Evolutionary conservation across 2,888 invertebrate genomes (phyloP), one percentile per base, ranked within the genome.

Genomic region (Drosophila affinis): DNA sequence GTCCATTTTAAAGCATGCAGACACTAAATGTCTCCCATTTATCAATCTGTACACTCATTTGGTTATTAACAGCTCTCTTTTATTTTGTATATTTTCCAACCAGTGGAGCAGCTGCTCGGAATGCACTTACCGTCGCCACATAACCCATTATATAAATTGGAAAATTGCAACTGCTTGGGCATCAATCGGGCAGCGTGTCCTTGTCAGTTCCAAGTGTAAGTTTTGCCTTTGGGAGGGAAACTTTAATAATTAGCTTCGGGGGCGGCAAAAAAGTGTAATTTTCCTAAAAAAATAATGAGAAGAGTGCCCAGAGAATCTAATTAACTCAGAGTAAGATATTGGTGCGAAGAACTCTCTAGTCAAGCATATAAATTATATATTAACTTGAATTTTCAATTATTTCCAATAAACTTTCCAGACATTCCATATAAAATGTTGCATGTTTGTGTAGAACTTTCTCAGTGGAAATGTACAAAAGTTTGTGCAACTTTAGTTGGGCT

Each of bases 101-200:
- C 7, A 21, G 3, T 6, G 18, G 24, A 58, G 44, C 71, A 72
- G 71, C 73, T 73, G 73, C 46, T 73, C 46, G 48, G 64, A n/a
- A 39, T 72, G 14, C 7, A n/a, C 39, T 39, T n/a, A n/a, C 39
- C 39, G n/a, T 39, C n/a, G 72, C 72, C 57, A 48, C 71, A 63
- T 56, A 65, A 44, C 21, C 53, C 73, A 58, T 73, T 54, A 73
- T 58, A 49, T 73, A 73, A 73, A 72, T 72, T 73, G 47, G 49
- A 52, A 63, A 64, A 58, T 72, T 64, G 54, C 57, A 72, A 63
- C 64, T 54, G 57, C 71, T 58, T 46, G n/a, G 45, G 24, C 71
- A 72, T 73, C 64, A 58, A 72, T 72, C 71, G 73, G 64, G 58
- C 54, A 46, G 24, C 34, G 49, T 2, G 39, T 32, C 1, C 10